A percentile compares a stretch with the other conserved stretches of the same genome.
phyloP scores from a whole-genome alignment of 2,113 vertebrate species.

The Telmatochromis sp. region DNA sequence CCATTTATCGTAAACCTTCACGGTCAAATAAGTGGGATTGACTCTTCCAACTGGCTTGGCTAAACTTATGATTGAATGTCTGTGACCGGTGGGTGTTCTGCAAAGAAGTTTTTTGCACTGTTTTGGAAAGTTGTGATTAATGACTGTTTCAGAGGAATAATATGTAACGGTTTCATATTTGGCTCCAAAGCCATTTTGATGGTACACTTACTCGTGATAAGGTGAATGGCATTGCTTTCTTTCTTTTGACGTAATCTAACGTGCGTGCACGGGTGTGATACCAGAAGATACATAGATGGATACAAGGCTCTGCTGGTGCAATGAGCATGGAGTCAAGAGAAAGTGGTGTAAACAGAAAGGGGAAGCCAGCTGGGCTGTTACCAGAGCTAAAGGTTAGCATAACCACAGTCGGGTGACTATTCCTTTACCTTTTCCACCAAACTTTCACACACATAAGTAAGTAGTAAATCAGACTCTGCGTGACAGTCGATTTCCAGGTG shows the following conservation, averaged over 20 bases:
- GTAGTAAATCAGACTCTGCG: neutral
- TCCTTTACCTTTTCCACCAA: neutral
- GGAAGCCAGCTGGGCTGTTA: neutral
- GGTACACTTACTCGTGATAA: neutral
- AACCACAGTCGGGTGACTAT: neutral
- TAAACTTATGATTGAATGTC: neutral
- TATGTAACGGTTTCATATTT: neutral
- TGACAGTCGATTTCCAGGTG: neutral
- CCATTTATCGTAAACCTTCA: constrained; percentile 33
- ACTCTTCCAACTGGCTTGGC: neutral
- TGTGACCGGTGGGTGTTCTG: neutral
- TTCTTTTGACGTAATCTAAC: neutral
- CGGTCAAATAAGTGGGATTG: constrained; percentile 1
- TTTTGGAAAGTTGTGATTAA: neutral
- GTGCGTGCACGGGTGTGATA: neutral
- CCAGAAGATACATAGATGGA: neutral
- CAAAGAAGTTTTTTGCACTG: neutral
- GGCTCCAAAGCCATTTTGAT: neutral
- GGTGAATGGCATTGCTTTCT: neutral
- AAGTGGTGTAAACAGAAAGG: accelerated
- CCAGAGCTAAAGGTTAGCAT: neutral
- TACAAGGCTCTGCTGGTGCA: neutral
- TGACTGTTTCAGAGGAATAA: neutral
- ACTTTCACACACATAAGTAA: neutral
- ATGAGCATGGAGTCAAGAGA: neutral